Base-by-base conservation (phyloP, 2,113 vertebrate genomes). In the Tragulus kanchil region DNA sequence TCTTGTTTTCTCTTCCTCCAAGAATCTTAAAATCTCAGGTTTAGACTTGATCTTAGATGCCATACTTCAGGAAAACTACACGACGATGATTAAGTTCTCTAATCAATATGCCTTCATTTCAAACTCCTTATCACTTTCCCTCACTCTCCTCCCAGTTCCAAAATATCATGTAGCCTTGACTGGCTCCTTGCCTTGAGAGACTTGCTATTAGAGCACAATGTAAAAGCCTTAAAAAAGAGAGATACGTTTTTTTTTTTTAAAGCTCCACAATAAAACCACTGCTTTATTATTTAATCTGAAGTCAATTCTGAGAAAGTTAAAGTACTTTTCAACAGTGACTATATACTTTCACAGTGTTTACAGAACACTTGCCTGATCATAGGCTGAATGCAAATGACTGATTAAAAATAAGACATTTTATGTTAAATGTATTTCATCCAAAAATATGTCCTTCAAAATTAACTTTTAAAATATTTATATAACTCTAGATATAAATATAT, bases 31-130 rank as follows among this genome's bases (percentile, higher is more conserved):
- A 54, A 8, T 83, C 11, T 59, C 5, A 0, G 21, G 36, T 54
- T 59, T 94, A 48, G 15, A 65, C 54, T 52, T 69, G n/a, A 92
- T 84, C n/a, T 95, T 79, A 87, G 79, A 95, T 45, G 31, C 7
- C 58, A 16, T 48, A 61, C 8, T 64, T 73, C 28, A 45, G 52
- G 82, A 82, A 94, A 95, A 77, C 19, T 14, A 73, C 4, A 86
- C 25, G 71, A 48, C 3, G 0, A 12, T 79, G 6, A 6, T 94
- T n/a, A 84, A 61, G 7, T 56, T 89, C 26, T 81, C 23, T n/a
- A 36, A 61, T 23, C 16, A 48, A 31, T 13, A 25, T 28, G 42
- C 13, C 56, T n/a, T 6, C 12, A 69, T 62, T 50, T 48, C 50
- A 28, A 59, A 15, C 17, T 73, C 31, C 25, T 93, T 19, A 21